Percentiles rank a stretch among this genome's conserved stretches.
These are phyloP conservation scores for Eristalis arbustorum DNA, from an alignment of 2,888 invertebrate species.

Conservation along the genomic window DNA sequence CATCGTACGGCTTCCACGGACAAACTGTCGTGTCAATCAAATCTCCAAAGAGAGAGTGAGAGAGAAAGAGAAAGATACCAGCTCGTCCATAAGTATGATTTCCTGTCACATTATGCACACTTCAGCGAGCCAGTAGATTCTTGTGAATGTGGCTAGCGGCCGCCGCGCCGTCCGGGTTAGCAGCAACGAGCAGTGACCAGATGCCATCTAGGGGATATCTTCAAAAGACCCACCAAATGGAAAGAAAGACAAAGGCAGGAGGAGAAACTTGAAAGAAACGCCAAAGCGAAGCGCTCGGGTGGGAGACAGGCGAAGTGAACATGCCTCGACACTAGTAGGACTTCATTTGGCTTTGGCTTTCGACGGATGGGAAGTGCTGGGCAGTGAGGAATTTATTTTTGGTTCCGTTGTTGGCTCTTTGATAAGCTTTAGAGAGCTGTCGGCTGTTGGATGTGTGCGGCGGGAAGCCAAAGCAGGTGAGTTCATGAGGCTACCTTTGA, in stretches of 20 bases:
- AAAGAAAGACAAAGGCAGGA: neutral
- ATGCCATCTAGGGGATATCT: neutral
- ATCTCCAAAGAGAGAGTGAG: too few relatives aligned
- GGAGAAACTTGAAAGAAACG: neutral
- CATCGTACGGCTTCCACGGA: neutral
- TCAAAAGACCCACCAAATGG: neutral
- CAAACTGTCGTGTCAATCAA: neutral
- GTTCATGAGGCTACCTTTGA: neutral
- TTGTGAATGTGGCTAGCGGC: neutral
- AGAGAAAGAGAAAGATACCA: neutral
- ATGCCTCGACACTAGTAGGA: neutral
- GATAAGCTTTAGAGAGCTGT: neutral
- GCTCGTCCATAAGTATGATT: conserved; percentile 52
- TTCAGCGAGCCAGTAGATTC: neutral
- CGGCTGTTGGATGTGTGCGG: neutral
- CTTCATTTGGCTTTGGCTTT: neutral
- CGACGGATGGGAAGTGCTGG: neutral
- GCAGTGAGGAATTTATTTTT: neutral
- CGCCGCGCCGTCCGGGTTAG: too few relatives aligned
- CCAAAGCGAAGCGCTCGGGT: neutral
- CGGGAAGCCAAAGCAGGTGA: neutral
- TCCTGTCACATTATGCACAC: conserved; percentile 59
- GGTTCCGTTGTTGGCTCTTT: neutral
- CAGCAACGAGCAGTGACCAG: neutral
- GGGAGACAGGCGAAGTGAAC: neutral